phyloP scores from a whole-genome alignment of 2,888 invertebrate species.

The Lepidocyrtoides sp. region DNA sequence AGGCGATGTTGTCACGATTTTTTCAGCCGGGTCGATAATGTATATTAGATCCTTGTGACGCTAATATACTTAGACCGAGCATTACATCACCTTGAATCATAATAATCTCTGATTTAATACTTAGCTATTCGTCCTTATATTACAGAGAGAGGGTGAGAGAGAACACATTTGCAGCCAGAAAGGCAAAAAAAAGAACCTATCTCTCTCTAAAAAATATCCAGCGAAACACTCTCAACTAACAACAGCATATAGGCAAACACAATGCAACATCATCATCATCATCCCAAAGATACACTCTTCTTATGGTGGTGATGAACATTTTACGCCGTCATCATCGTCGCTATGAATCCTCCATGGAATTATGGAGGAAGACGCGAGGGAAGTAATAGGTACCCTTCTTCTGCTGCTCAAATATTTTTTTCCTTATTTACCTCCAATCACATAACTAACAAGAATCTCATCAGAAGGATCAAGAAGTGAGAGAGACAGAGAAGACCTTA shows the following conservation, averaged over 20 bases:
- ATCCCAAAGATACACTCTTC: background rate
- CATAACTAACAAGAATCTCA: conserved; percentile 84
- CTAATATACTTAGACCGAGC: conserved; percentile 70
- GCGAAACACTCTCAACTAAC: conserved; percentile 8
- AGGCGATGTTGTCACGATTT: conserved; percentile 81
- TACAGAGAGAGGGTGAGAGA: conserved; percentile 68
- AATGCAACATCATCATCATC: conserved; percentile 61
- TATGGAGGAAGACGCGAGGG: conserved; percentile 39
- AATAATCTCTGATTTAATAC: conserved; percentile 80
- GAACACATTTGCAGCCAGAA: conserved; percentile 52
- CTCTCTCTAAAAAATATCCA: background rate
- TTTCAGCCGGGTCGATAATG: conserved; percentile 67
- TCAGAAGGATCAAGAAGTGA: conserved; percentile 75
- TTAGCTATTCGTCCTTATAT: conserved; percentile 45
- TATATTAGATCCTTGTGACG: conserved; percentile 66
- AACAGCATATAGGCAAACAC: background rate
- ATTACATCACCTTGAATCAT: conserved; percentile 79
- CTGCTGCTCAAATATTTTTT: conserved; percentile 39
- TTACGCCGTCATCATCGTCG: conserved; percentile 64
- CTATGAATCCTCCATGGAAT: conserved; percentile 54
- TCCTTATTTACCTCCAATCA: conserved; percentile 66
- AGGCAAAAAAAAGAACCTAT: conserved; percentile 34
- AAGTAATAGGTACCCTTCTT: conserved; percentile 74
- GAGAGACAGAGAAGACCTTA: conserved; percentile 43
- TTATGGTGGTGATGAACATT: background rate